Percentiles rank a stretch among this genome's conserved stretches.
These are phyloP conservation scores for Manis crassicaudata DNA, from an alignment of 2,797 vertebrate genomes.

Conservation along the genomic window DNA sequence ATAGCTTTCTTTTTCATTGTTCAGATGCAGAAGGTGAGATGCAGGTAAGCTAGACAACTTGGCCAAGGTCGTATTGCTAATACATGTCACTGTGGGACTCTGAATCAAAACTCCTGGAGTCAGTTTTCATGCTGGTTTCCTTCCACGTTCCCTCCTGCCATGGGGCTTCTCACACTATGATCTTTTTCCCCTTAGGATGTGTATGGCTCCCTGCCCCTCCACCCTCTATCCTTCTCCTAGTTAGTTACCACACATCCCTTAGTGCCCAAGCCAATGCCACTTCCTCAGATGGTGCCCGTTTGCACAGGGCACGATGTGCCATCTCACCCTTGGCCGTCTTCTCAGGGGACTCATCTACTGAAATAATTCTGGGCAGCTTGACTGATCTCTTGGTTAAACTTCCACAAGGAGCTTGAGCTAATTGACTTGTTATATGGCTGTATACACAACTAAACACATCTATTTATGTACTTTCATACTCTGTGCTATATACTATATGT, in stretches of 20 bases:
- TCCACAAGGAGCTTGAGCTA: neutral
- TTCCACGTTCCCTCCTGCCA: neutral
- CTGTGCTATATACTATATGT: neutral
- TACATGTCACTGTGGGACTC: neutral
- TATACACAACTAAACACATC: neutral
- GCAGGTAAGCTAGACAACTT: neutral
- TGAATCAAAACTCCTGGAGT: neutral
- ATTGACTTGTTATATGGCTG: neutral
- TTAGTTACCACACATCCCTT: neutral
- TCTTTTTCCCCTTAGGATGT: neutral
- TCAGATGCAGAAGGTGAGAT: neutral
- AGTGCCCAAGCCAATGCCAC: neutral
- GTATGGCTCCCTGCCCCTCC: fast-evolving
- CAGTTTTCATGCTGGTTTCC: neutral
- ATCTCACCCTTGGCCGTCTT: neutral
- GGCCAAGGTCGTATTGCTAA: neutral
- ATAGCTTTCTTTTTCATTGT: neutral
- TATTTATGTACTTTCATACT: neutral
- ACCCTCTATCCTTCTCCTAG: neutral
- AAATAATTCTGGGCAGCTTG: neutral
- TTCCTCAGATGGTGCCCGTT: neutral
- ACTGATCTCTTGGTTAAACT: neutral
- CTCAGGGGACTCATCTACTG: neutral
- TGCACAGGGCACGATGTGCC: neutral
- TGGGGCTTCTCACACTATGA: neutral